A percentile compares a stretch with the other conserved stretches of the same genome.
Evolutionary conservation across 2,113 vertebrate species (phyloP).

Genomic region (Limanda limanda): DNA sequence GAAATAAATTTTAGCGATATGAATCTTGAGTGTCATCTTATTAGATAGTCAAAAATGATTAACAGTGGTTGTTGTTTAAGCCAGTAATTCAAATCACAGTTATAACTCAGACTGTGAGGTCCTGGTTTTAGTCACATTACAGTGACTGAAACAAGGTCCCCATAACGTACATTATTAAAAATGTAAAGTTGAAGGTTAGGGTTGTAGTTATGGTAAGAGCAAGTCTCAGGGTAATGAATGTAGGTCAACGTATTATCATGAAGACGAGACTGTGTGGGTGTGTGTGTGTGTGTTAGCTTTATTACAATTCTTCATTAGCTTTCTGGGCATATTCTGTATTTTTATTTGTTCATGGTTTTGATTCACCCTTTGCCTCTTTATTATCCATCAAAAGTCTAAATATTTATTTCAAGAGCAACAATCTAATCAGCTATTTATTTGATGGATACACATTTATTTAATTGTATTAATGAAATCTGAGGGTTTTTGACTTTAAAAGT

Average conservation of each 20-base stretch:
- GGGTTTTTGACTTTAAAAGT: neutral
- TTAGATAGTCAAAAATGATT: neutral
- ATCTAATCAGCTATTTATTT: constrained; percentile 51
- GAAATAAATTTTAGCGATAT: too few relatives aligned
- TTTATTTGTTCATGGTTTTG: constrained; percentile 25
- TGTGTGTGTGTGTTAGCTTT: neutral
- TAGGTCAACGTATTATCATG: neutral
- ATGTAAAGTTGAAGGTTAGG: neutral
- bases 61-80: neutral
- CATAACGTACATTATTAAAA: neutral
- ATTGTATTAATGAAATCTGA: constrained; percentile 9
- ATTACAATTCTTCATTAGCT: neutral
- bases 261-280: neutral
- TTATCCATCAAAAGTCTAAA: neutral
- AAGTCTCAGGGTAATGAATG: neutral
- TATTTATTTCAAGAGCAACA: constrained; percentile 39
- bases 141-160: neutral
- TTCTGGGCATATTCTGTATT: constrained; percentile 4
- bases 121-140: too few relatives aligned
- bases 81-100: too few relatives aligned
- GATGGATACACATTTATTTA: neutral
- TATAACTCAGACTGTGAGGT: neutral
- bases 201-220: neutral
- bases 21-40: neutral
- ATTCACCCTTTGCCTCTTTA: neutral